Evolutionary conservation across 2,797 vertebrate species (phyloP).

Genomic region (Danio tinwini): DNA sequence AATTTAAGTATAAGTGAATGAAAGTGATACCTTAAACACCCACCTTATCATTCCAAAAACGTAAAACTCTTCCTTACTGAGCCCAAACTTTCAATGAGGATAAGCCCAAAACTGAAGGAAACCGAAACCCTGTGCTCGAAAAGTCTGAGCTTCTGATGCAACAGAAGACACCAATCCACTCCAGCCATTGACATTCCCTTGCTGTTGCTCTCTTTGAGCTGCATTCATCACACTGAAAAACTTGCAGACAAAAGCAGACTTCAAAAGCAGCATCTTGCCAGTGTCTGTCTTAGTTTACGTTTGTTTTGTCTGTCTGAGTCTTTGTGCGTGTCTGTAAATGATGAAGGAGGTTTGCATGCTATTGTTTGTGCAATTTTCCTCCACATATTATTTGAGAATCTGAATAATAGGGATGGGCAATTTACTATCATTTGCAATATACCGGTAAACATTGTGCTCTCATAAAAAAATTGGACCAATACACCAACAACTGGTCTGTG

Average conservation of each 20-base stretch:
- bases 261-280: conserved; percentile 16
- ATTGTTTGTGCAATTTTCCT: background rate
- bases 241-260: background rate
- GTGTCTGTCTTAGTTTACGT: background rate
- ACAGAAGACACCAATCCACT: background rate
- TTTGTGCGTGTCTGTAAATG: conserved; percentile 1
- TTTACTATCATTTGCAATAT: too few relatives aligned
- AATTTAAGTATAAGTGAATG: too few relatives aligned
- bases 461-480: too few relatives aligned
- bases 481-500: too few relatives aligned
- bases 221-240: background rate
- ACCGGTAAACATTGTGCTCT: too few relatives aligned
- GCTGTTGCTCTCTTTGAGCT: conserved; percentile 1
- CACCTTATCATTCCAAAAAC: too few relatives aligned
- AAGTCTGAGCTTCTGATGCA: conserved; percentile 1
- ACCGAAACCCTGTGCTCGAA: background rate
- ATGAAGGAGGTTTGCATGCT: conserved; percentile 1
- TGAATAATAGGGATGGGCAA: background rate
- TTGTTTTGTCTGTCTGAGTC: background rate
- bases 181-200: background rate
- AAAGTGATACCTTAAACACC: too few relatives aligned
- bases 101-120: too few relatives aligned
- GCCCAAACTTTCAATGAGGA: too few relatives aligned
- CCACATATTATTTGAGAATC: background rate
- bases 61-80: too few relatives aligned